Evolutionary conservation across 2,888 invertebrate species (phyloP), one percentile per base, ranked within the genome.

Genomic region (Eucera pruinosa): DNA sequence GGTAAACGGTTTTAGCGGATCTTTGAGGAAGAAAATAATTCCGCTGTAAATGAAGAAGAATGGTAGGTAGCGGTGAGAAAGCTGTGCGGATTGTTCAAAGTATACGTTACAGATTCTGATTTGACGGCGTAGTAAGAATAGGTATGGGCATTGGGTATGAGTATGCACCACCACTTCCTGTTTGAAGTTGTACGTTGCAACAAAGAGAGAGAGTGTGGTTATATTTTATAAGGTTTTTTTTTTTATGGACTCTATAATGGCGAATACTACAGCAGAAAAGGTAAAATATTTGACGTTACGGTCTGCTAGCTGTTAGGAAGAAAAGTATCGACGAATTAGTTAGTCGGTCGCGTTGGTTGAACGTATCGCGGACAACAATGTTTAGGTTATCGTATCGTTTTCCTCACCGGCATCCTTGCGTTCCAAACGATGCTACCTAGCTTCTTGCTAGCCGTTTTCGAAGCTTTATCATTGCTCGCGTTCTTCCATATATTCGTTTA

Each of bases 101-200:
- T n/a, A n/a, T n/a, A 50, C 20, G 30, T 64, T 77, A 78, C 52
- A 67, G 78, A 81, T 48, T 65, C 75, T 84, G 52, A 73, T 68
- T 84, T 84, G 82, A 84, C 50, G 36, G 48, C 77, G 83, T 48
- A 70, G 84, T 77, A 65, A 57, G 62, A 78, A 54, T 64, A n/a
- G n/a, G n/a, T n/a, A n/a, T n/a, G n/a, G n/a, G n/a, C n/a, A n/a
- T n/a, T n/a, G n/a, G n/a, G n/a, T n/a, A n/a, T n/a, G n/a, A n/a
- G n/a, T n/a, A 61, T 52, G 41, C 54, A 74, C 39, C 45, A 41
- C 71, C 33, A 86, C 85, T 90, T 90, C 90, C 90, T 87, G 88
- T 87, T 89, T 88, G 85, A 89, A 88, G 90, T 89, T 87, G 88
- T 86, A 89, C 89, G 87, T 89, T 90, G 86, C 83, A 84, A 89